Conservation (phyloP, 2,113 vertebrate genomes). For the Columba livia region DNA sequence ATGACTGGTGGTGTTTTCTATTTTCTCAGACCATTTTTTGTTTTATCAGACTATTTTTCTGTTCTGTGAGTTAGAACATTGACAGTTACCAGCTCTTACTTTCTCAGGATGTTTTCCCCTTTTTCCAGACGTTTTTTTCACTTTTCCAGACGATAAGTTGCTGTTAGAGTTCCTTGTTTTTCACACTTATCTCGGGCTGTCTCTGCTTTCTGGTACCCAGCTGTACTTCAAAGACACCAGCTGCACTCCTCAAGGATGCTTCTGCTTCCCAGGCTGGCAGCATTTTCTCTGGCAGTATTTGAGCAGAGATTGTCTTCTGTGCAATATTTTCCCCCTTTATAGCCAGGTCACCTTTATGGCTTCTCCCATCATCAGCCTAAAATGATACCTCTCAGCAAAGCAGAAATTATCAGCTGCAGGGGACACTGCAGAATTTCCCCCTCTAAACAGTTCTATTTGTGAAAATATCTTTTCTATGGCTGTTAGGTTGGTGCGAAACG, state of each 20-base stretch:
- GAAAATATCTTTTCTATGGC: not conserved
- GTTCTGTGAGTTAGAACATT: not conserved
- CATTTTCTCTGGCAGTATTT: not conserved
- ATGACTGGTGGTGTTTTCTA: not conserved
- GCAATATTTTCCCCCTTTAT: not conserved
- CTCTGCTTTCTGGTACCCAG: not conserved
- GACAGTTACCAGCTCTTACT: not conserved
- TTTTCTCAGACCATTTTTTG: not conserved
- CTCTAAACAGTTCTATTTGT: not conserved
- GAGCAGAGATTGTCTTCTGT: not conserved
- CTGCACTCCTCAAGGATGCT: not conserved
- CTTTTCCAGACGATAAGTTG: not conserved
- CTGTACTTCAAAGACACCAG: not conserved
- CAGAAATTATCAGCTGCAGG: not conserved
- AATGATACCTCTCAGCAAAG: not conserved
- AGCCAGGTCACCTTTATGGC: not conserved
- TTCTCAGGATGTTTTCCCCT: not conserved
- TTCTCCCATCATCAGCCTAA: not conserved
- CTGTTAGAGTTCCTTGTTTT: not conserved
- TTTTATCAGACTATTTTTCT: not conserved
- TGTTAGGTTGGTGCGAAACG: not conserved
- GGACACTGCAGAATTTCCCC: not conserved
- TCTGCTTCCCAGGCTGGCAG: not conserved
- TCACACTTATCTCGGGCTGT: not conserved
- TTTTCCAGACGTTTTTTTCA: not conserved